These are phyloP conservation scores for Hestina assimilis DNA, from an alignment of 1,140 invertebrate genomes.

Conservation along the genomic window DNA sequence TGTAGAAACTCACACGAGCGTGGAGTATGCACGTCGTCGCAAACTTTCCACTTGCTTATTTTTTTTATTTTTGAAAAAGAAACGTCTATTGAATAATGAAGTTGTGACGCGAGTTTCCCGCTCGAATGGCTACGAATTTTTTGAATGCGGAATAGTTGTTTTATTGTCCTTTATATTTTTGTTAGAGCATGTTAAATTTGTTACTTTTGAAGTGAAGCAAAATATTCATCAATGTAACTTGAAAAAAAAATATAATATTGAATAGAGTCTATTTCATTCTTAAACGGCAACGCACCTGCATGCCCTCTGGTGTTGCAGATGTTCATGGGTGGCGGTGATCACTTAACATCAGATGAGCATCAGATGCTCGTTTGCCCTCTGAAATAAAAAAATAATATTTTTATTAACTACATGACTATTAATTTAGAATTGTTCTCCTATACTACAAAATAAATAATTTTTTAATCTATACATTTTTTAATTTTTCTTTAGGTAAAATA, in stretches of 20 bases:
- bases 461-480: no score
- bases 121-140: slow-evolving; percentile 21
- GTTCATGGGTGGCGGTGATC: no score
- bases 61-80: slow-evolving; percentile 34
- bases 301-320: no score
- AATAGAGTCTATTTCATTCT: no score
- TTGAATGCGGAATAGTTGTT: slow-evolving; percentile 20
- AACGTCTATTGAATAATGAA: slow-evolving; percentile 43
- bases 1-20: slow-evolving; percentile 34
- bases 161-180: slow-evolving; percentile 5
- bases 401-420: no score
- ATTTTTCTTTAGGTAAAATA: no score
- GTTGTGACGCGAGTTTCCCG: slow-evolving; percentile 32
- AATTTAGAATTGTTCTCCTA: no score
- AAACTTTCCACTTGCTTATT: slow-evolving; percentile 46
- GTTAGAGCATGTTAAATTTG: not conserved
- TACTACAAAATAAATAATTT: no score
- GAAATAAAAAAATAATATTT: no score
- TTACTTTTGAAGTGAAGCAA: not conserved
- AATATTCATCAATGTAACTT: not conserved
- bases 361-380: no score
- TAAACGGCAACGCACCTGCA: no score
- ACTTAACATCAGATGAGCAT: no score
- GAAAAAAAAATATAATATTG: not conserved
- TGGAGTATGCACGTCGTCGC: slow-evolving; percentile 41